Conservation (phyloP, 2,797 vertebrate genomes). For the Artibeus jamaicensis region DNA sequence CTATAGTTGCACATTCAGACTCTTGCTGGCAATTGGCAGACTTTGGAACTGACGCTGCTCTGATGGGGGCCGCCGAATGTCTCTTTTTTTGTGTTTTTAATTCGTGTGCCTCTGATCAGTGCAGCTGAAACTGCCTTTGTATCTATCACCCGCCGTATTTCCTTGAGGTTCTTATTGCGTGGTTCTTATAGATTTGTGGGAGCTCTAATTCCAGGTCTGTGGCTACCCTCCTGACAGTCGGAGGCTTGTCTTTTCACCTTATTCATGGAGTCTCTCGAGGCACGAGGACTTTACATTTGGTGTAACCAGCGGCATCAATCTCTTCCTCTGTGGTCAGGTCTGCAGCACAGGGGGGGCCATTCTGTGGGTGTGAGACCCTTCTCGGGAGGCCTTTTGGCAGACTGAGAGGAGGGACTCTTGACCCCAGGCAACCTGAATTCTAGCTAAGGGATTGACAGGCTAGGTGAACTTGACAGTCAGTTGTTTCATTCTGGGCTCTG, state of each 20-base stretch:
- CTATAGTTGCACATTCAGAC: not conserved
- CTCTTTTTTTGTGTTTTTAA: not conserved
- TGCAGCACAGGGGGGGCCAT: not conserved
- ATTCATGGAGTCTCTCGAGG: not conserved
- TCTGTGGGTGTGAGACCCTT: fast-evolving
- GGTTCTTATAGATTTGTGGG: not conserved
- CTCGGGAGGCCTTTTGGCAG: not conserved
- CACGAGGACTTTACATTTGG: not conserved
- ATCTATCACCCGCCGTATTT: not conserved
- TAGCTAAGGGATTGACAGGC: not conserved
- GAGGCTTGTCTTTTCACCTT: not conserved
- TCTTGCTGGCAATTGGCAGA: not conserved
- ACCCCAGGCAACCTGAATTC: not conserved
- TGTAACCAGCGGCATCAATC: not conserved
- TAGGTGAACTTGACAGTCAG: not conserved
- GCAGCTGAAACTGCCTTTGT: not conserved
- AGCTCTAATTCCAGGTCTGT: not conserved
- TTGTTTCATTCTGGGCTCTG: not conserved
- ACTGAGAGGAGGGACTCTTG: not conserved
- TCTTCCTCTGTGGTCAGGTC: not conserved
- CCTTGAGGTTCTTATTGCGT: not conserved
- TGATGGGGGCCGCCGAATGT: not conserved
- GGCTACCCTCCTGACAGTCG: not conserved
- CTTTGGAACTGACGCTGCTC: not conserved
- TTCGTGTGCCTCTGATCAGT: not conserved